Percentiles rank a stretch among this genome's conserved stretches.
phyloP scores from a whole-genome alignment of 2,888 invertebrate genomes.

The Ommatoiulus sabulosus region DNA sequence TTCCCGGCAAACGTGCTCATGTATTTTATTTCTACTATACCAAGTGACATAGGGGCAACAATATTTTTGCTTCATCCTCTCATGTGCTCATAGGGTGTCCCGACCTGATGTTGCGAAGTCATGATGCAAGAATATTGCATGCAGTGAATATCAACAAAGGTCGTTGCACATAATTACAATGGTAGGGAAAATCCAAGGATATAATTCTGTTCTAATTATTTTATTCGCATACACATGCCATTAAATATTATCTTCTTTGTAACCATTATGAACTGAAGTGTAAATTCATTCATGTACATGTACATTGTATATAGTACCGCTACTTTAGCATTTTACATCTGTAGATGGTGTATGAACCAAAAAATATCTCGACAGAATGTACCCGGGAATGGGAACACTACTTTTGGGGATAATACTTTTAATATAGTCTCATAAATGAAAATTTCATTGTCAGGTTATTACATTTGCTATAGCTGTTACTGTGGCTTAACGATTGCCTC shows the following conservation, averaged over 20 bases:
- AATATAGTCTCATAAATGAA: too few species aligned
- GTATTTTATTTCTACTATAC: not conserved
- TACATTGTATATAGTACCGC: too few species aligned
- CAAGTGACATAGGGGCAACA: not conserved
- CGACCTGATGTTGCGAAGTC: slow-evolving; percentile 10
- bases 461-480: too few species aligned
- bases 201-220: not conserved
- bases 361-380: too few species aligned
- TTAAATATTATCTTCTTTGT: not conserved
- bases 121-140: not conserved
- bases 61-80: not conserved
- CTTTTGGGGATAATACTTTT: too few species aligned
- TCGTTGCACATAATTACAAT: not conserved
- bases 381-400: too few species aligned
- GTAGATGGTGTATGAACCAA: too few species aligned
- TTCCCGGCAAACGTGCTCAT: not conserved
- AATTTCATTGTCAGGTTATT: too few species aligned
- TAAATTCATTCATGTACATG: too few species aligned
- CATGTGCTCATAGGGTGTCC: not conserved
- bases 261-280: not conserved
- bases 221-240: not conserved
- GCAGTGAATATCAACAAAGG: slow-evolving; percentile 8
- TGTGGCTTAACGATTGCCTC: too few species aligned
- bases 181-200: not conserved
- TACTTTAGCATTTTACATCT: too few species aligned